Base-by-base conservation (phyloP, 1,140 invertebrate genomes). In the Alviniconcha marisindica region DNA sequence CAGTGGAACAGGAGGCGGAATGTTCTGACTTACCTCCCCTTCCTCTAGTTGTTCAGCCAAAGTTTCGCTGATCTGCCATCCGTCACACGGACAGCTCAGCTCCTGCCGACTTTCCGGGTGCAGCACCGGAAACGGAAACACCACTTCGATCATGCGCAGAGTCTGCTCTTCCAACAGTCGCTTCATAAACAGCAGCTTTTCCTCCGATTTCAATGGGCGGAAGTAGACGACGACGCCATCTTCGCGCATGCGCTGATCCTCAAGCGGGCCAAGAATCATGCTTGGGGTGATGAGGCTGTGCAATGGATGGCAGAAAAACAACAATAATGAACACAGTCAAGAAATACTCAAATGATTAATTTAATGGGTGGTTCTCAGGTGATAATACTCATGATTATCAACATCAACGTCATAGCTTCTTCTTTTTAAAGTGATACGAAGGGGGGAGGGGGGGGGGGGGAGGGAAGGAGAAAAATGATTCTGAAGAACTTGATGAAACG, bases 11-110 rank as follows among this genome's bases (percentile, higher is more conserved):
- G n/a, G n/a, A n/a, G n/a, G n/a, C n/a, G n/a, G n/a, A n/a, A n/a
- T n/a, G n/a, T n/a, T n/a, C n/a, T n/a, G n/a, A n/a, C 81, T 85
- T 5, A 89, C 84, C 82, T 89, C 88, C 15, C 88, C 88, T 38
- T 88, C 87, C 28, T 85, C 88, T 12, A 89, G 86, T 33, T 88
- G 87, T 7, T 88, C 77, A 28, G 88, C 88, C 15, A 89, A 69
- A 21, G 83, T 84, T 69, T 88, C 88, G 80, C 87, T 86, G 15
- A 89, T 88, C 66, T 89, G 85, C 88, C 88, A 89, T 21, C 88
- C 88, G 54, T 88, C 88, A 24, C 85, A 82, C 2, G 88, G 88
- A 28, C 87, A 88, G n/a, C 86, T 81, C 74, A 89, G 86, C 66
- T 89, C 88, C 38, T 84, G 76, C 66, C 85, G 86, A 18, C 31